These are phyloP conservation scores for Halichoeres trimaculatus DNA, from an alignment of 2,113 vertebrate genomes.

Conservation along the genomic window DNA sequence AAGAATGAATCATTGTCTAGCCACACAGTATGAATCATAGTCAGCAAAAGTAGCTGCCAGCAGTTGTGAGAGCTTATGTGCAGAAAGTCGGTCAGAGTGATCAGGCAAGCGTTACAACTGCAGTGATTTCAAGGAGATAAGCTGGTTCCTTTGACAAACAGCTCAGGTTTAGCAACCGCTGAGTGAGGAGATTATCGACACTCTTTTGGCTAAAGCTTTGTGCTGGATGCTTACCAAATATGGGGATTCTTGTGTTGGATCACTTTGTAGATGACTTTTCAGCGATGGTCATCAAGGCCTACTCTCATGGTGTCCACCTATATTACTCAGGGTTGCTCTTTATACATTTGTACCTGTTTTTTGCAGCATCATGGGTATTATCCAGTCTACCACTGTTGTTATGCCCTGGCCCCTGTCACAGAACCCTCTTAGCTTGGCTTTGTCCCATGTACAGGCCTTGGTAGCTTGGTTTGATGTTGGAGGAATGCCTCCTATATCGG, in stretches of 20 bases:
- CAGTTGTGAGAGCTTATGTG: constrained; percentile 41
- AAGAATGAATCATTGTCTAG: constrained; percentile 73
- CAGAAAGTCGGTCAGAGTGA: constrained; percentile 54
- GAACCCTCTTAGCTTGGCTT: constrained; percentile 69
- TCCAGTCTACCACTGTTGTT: constrained; percentile 1
- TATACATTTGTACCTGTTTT: not conserved
- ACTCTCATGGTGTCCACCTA: not conserved
- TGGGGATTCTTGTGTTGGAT: constrained; percentile 47
- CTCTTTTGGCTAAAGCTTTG: constrained; percentile 74
- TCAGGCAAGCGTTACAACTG: constrained; percentile 57
- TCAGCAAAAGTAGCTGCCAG: constrained; percentile 55
- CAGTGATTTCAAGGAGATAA: constrained; percentile 66
- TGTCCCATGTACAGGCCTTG: constrained; percentile 65
- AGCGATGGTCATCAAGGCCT: not conserved
- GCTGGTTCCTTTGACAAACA: constrained; percentile 67
- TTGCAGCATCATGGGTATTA: constrained; percentile 9
- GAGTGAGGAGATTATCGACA: constrained; percentile 76
- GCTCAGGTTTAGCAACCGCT: constrained; percentile 69
- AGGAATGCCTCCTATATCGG: constrained; percentile 80
- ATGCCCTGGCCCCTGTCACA: constrained; percentile 49
- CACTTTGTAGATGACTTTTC: constrained; percentile 28
- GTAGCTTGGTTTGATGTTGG: constrained; percentile 65
- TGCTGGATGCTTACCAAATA: constrained; percentile 74
- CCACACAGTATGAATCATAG: constrained; percentile 61
- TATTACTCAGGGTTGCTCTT: not conserved